Base-by-base conservation (phyloP, 2,113 vertebrate species). In the Passer domesticus region DNA sequence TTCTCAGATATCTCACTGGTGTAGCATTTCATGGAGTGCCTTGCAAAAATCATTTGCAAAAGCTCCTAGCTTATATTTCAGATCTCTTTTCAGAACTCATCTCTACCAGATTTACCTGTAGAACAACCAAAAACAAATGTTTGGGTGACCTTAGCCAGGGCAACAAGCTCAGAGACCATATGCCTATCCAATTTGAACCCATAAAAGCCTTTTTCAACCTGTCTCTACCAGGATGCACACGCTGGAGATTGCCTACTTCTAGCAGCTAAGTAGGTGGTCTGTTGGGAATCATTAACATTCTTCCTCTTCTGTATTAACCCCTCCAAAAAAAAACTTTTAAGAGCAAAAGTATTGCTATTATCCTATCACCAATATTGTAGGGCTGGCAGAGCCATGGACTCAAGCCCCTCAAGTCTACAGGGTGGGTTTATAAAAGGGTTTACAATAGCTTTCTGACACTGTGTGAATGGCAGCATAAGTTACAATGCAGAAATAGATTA, bases 401-500 rank as follows among this genome's bases (percentile, higher is more conserved):
- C 5, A 2, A 94, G 84, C 63, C 87, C 59, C 90, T 94, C 47
- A 83, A 37, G 33, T 69, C 87, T 74, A 24, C 74, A 58, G 84
- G 24, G 70, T 89, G 62, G 87, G 62, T 79, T 96, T 89, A 73
- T 87, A 85, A n/a, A 89, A 84, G 0, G 14, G 37, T 77, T 76
- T 83, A 89, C 81, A 95, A 91, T 47, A 87, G 78, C 78, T 83
- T 94, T 92, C 77, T 85, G 84, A 63, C 78, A 58, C 83, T 74
- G 28, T 1, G 0, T 95, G 95, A 96, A 84, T 76, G 70, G 74
- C 91, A 94, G 94, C 93, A 66, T 95, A 89, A 96, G 88, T 92
- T 92, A 95, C 86, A 94, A 94, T 87, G 55, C 70, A 94, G 70
- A 80, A 95, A 93, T 39, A 82, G 87, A 94, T 91, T 94, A 97